phyloP scores from a whole-genome alignment of 2,888 invertebrate genomes.

The Brassicogethes aeneus region DNA sequence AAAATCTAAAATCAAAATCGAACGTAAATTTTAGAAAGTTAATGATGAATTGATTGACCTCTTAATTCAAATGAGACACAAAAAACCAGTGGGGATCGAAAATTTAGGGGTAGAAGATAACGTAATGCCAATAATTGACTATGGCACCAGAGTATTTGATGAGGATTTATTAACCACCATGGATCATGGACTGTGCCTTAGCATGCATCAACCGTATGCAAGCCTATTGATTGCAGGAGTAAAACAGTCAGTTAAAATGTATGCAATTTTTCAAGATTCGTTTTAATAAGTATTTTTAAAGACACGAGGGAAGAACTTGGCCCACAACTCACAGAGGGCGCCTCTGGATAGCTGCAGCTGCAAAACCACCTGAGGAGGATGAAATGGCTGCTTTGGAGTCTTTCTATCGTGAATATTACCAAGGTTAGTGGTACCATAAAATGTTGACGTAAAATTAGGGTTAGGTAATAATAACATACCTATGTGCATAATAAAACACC shows the following conservation, averaged over 20 bases:
- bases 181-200: constrained; percentile 72
- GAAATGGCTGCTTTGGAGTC: constrained; percentile 61
- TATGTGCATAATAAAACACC: no score
- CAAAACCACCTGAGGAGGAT: constrained; percentile 60
- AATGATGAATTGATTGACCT: constrained; percentile 29
- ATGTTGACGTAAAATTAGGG: no score
- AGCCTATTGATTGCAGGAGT: constrained; percentile 86
- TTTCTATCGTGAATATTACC: constrained; percentile 56
- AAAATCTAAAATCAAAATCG: no score
- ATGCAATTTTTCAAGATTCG: background rate
- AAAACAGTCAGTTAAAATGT: constrained; percentile 58
- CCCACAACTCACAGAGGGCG: constrained; percentile 85
- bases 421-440: constrained; percentile 53
- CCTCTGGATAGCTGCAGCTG: constrained; percentile 89
- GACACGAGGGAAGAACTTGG: constrained; percentile 92
- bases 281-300: constrained; percentile 32
- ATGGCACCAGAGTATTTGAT: constrained; percentile 31
- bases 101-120: constrained; percentile 26
- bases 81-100: constrained; percentile 26
- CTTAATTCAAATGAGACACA: constrained; percentile 31
- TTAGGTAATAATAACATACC: no score
- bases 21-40: no score
- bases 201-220: constrained; percentile 96
- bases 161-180: constrained; percentile 31
- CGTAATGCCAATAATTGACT: constrained; percentile 25